Base-by-base conservation (phyloP, 2,113 vertebrate species). In the Bagarius yarrelli region DNA sequence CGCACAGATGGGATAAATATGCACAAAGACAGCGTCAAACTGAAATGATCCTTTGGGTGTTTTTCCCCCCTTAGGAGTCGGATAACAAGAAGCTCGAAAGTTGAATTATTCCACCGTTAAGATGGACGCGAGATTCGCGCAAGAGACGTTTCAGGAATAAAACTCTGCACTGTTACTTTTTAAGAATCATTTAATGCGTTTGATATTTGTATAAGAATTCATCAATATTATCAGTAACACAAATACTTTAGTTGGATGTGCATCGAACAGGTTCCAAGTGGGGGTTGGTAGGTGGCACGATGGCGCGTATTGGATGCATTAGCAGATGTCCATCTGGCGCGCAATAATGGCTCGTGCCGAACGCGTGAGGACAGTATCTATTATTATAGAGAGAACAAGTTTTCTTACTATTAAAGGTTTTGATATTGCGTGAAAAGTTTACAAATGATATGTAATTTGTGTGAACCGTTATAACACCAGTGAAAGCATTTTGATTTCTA, bases 341-440 rank as follows among this genome's bases (percentile, higher is more conserved):
- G 72, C 63, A 64, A 70, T 87, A 63, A 56, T 91, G 93, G 90
- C 93, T 90, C 92, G 93, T 94, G 94, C 90, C 91, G 81, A 88
- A 74, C 91, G 89, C 93, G 90, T 93, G 92, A 91, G 80, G 88
- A 83, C 81, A 23, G 63, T 86, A 9, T 79, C 82, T 59, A 74
- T 74, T 67, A 40, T 40, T 47, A 47, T 47, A 64, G 56, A 73
- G 9, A 67, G 5, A 47, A 21, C 6, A 36, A 47, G n/a, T 15
- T 52, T 18, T 4, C 18, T 63, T 79, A 61, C 34, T 9, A 73
- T 15, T 0, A 67, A 83, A 18, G 1, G 23, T 27, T 67, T 60
- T 25, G 25, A 14, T 47, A 14, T 70, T 30, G 44, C 0, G 1
- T 52, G 69, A 50, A 40, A 21, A 23, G 36, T 13, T 23, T 40